Evolutionary conservation across 2,797 vertebrate species (phyloP), one percentile per base, ranked within the genome.

Genomic region (Fringilla coelebs): DNA sequence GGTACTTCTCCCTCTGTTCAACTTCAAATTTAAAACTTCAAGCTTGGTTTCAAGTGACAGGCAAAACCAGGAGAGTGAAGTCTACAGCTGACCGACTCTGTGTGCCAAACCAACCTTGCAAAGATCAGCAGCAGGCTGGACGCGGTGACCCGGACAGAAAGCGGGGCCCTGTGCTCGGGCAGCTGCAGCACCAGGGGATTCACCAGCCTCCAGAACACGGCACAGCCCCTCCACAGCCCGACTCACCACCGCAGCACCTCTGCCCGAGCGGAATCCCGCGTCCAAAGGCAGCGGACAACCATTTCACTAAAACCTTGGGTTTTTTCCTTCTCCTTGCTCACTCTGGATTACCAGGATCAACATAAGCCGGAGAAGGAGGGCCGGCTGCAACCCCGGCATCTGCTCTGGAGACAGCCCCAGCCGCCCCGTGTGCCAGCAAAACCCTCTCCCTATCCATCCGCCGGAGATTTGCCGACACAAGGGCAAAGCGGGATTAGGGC

Each of bases 401-500:
- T 76, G 81, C 62, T 32, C 81, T 31, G 55, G 62, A 90, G 87
- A 62, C 78, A 72, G 85, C 61, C 28, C 45, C 60, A 15, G 62
- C 48, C 17, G 2, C 29, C 21, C 51, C 12, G 15, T 14, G 15
- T 32, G 70, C 86, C 88, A 65, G 76, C 77, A 76, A n/a, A 86
- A 76, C 73, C 63, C 85, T 36, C 49, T 85, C 76, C 67, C 71
- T 28, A 9, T 58, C 77, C 45, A 11, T 16, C 82, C 8, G 19
- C 85, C 38, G 3, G 45, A 72, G 94, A 96, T 94, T 74, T 96
- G 96, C 96, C 55, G 79, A 96, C 93, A 93, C 82, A 93, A 94
- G 94, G 76, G 76, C 90, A 66, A 43, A 75, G 36, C 0, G 5
- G 95, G 96, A 96, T 97, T 96, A 96, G 75, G 52, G 79, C 83